These are phyloP conservation scores for Orthonychiurus folsomi DNA, from an alignment of 2,888 invertebrate species.

Conservation along the genomic window DNA sequence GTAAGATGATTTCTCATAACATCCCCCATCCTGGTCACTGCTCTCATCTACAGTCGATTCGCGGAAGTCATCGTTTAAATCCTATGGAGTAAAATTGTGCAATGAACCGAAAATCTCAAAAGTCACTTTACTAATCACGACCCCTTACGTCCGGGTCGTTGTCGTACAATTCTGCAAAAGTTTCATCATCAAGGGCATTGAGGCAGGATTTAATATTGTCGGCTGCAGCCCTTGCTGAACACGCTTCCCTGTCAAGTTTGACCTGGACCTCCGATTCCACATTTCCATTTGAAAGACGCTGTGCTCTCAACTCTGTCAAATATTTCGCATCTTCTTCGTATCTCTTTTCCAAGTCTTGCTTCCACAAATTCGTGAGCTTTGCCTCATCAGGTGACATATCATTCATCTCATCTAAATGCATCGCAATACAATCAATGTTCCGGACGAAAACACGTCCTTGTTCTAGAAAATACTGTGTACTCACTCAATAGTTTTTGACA, in stretches of 20 bases:
- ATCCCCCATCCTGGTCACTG: too few relatives aligned
- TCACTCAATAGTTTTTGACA: conserved; percentile 35
- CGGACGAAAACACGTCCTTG: too few relatives aligned
- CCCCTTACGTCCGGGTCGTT: neutral
- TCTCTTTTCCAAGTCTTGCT: conserved; percentile 52
- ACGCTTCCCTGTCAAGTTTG: conserved; percentile 21
- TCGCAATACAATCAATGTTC: too few relatives aligned
- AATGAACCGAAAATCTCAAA: neutral
- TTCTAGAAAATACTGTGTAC: too few relatives aligned
- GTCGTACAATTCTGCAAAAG: neutral
- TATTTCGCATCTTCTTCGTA: conserved; percentile 54
- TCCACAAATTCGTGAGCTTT: conserved; percentile 45
- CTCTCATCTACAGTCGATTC: neutral
- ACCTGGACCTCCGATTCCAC: conserved; percentile 1
- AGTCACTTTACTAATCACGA: neutral
- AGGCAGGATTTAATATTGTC: conserved; percentile 31
- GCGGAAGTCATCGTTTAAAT: neutral
- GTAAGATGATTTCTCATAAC: too few relatives aligned
- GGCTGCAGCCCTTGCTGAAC: conserved; percentile 14
- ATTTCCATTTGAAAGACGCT: conserved; percentile 44
- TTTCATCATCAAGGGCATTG: conserved; percentile 3
- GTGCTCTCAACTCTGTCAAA: conserved; percentile 51
- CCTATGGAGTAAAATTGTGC: neutral
- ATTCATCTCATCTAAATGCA: conserved; percentile 16
- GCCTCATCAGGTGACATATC: conserved; percentile 33